phyloP scores from a whole-genome alignment of 2,888 invertebrate species.

The Dromius quadrimaculatus region DNA sequence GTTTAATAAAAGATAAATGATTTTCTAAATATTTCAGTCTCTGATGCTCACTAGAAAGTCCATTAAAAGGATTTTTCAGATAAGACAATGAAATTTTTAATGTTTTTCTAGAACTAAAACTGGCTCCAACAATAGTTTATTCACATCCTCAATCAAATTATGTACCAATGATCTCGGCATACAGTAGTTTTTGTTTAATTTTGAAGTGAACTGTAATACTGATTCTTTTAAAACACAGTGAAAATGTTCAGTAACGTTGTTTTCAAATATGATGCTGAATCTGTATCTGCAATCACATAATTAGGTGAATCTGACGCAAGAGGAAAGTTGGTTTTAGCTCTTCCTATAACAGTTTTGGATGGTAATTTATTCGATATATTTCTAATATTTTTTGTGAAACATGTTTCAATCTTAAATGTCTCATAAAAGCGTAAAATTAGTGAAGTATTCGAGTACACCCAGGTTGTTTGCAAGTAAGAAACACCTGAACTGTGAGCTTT shows the following conservation, averaged over 20 bases:
- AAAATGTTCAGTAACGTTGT: slow-evolving; percentile 20
- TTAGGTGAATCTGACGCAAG: too few species aligned
- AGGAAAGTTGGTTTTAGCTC: too few species aligned
- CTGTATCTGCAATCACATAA: too few species aligned
- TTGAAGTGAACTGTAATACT: slow-evolving; percentile 32
- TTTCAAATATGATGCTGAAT: not conserved
- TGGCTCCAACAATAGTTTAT: slow-evolving; percentile 29
- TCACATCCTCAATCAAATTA: slow-evolving; percentile 44
- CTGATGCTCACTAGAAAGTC: too few species aligned
- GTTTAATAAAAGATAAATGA: slow-evolving; percentile 32
- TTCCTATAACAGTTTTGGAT: not conserved
- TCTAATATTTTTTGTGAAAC: too few species aligned
- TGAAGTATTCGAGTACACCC: slow-evolving; percentile 50
- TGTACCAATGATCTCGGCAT: slow-evolving; percentile 44
- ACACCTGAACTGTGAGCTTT: slow-evolving; percentile 21
- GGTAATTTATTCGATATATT: not conserved
- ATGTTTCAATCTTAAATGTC: slow-evolving; percentile 50
- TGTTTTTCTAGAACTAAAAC: not conserved
- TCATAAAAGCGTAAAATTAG: slow-evolving; percentile 45
- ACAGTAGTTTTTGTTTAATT: slow-evolving; percentile 44
- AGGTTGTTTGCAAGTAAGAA: slow-evolving; percentile 49
- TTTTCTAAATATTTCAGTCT: slow-evolving; percentile 32
- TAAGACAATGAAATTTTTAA: too few species aligned
- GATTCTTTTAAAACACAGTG: slow-evolving; percentile 24
- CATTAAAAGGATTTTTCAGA: slow-evolving; percentile 10